A percentile compares a stretch with the other conserved stretches of the same genome.
phyloP scores from a whole-genome alignment of 2,113 vertebrate genomes.

The Pithys albifrons region DNA sequence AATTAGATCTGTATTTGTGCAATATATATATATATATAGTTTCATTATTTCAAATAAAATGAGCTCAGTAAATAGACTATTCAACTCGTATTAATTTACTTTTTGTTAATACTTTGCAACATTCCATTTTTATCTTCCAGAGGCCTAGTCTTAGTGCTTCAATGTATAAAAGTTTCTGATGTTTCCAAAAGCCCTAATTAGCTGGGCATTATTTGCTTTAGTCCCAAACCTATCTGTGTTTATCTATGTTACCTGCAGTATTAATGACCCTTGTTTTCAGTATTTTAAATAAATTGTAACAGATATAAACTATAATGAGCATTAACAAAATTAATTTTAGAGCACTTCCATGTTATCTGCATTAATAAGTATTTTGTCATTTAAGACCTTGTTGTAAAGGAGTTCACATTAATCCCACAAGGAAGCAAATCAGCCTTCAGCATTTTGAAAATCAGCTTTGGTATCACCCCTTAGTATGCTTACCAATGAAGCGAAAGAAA shows the following conservation, averaged over 20 bases:
- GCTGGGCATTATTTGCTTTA: background rate
- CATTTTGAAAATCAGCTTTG: background rate
- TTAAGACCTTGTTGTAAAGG: background rate
- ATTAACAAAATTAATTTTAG: background rate
- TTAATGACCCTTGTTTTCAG: background rate
- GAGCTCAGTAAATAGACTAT: background rate
- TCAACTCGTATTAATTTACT: rapidly evolving
- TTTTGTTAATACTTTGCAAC: background rate
- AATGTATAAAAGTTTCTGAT: background rate
- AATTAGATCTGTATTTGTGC: background rate
- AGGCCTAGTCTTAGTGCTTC: background rate
- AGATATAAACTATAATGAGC: background rate
- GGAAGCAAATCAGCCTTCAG: background rate
- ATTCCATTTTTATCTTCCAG: background rate
- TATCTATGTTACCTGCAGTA: background rate
- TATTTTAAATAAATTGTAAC: background rate
- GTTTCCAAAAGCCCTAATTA: background rate
- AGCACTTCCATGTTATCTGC: background rate
- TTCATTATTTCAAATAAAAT: background rate
- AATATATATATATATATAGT: background rate
- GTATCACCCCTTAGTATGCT: background rate
- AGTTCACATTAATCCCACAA: background rate
- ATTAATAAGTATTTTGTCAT: background rate
- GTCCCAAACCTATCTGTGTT: background rate
- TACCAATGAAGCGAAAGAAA: background rate